phyloP scores from a whole-genome alignment of 1,140 invertebrate species.

The Chionoecetes opilio region DNA sequence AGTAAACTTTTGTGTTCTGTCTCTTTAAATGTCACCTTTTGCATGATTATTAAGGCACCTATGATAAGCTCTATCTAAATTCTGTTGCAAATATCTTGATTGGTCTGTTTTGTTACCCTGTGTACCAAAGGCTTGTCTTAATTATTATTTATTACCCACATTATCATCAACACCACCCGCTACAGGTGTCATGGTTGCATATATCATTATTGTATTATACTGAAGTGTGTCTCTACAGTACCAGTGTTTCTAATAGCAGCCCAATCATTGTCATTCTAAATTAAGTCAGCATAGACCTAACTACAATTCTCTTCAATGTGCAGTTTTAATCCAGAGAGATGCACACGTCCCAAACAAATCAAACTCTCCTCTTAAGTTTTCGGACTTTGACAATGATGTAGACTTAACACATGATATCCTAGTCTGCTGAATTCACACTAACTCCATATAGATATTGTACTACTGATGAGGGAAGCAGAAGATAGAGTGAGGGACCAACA shows the following conservation, averaged over 20 bases:
- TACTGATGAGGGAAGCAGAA: too few relatives aligned
- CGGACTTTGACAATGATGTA: too few relatives aligned
- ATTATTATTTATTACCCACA: neutral
- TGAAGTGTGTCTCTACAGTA: neutral
- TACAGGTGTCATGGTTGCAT: slow-evolving; percentile 55
- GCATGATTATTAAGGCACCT: slow-evolving; percentile 42
- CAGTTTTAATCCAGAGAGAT: too few relatives aligned
- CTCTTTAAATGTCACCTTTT: slow-evolving; percentile 30
- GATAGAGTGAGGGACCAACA: too few relatives aligned
- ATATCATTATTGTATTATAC: neutral
- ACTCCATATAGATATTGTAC: too few relatives aligned
- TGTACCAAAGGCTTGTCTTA: slow-evolving; percentile 48
- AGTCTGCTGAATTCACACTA: too few relatives aligned
- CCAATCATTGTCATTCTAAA: neutral
- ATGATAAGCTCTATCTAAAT: neutral
- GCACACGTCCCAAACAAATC: too few relatives aligned
- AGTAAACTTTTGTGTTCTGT: slow-evolving; percentile 27
- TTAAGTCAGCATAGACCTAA: too few relatives aligned
- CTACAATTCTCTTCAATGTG: too few relatives aligned
- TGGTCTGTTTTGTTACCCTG: neutral
- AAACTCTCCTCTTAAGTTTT: too few relatives aligned
- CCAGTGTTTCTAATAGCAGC: neutral
- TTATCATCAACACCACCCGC: neutral
- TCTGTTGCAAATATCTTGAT: neutral
- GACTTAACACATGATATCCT: too few relatives aligned